Base-by-base conservation (phyloP, 1,140 invertebrate species). In the Orius insidiosus region DNA sequence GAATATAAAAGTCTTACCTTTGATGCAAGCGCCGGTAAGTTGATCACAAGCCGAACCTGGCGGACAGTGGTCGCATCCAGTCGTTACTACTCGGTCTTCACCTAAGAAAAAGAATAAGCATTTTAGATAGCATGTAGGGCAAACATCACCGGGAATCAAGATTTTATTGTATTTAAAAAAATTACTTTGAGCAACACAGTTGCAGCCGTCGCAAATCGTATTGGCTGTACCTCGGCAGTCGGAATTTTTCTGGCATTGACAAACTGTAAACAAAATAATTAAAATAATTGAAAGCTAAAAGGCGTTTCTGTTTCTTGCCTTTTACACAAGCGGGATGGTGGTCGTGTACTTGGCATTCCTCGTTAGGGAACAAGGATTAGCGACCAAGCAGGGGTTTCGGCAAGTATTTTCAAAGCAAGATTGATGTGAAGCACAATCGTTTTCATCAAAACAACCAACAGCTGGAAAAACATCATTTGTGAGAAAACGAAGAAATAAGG, bases 371-470 rank as follows among this genome's bases (percentile, higher is more conserved):
- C 82, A 86, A 1, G 79, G 78, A 55, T 79, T 81, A 11, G 69
- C 65, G 45, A 69, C 61, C 9, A 65, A 65, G 58, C 80, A 84
- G 9, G 79, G 80, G 60, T 83, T 84, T 32, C 75, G 66, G 55
- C 86, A 90, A 46, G 76, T 70, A 4, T 76, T 70, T 57, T 78
- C 72, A 49, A 85, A 67, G 58, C 87, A 92, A 34, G 82, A 76
- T 61, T 82, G 69, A 53, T 77, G 73, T 7, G 64, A 59, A 6
- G 79, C 70, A 60, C 86, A 92, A 47, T 82, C 75, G 43, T 68
- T 63, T 59, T 82, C 70, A 14, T 69, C 68, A 41, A 67, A 58
- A 58, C 83, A 86, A 59, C 75, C 78, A 52, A 78, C 68, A 65
- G 78, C 78, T 72, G 55, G 35, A 56, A 50, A 38, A 30, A 46